Evolutionary conservation across 2,113 vertebrate species (phyloP).

Genomic region (Podilymbus podiceps): DNA sequence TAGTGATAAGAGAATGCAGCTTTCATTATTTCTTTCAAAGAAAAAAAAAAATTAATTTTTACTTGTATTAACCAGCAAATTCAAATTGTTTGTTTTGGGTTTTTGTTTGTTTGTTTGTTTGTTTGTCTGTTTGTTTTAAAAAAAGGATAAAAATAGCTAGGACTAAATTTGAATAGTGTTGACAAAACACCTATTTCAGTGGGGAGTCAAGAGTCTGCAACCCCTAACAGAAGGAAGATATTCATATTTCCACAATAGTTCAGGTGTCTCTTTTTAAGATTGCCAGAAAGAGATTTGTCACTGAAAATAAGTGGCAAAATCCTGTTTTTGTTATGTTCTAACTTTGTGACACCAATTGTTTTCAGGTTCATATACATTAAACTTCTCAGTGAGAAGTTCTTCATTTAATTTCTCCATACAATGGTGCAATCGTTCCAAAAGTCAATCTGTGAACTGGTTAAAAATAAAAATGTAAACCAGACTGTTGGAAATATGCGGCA

Average conservation of each 20-base stretch:
- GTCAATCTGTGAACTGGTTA: not conserved
- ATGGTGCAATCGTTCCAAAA: not conserved
- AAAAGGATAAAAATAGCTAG: not conserved
- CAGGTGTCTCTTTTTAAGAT: not conserved
- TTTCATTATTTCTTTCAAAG: not conserved
- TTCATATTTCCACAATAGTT: not conserved
- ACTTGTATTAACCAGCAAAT: not conserved
- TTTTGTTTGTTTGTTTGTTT: too few species aligned
- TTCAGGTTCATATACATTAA: not conserved
- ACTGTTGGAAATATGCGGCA: not conserved
- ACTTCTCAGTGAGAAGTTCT: not conserved
- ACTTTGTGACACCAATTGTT: not conserved
- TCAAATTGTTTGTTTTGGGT: not conserved
- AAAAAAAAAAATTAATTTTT: not conserved
- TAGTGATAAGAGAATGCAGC: slow-evolving; percentile 20
- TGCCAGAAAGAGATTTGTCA: not conserved
- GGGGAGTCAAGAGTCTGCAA: not conserved
- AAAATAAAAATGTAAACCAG: not conserved
- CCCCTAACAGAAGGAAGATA: not conserved
- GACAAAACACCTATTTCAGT: not conserved
- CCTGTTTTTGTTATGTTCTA: not conserved
- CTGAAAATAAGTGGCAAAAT: not conserved
- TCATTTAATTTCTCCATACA: not conserved
- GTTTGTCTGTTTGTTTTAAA: too few species aligned
- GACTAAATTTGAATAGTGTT: not conserved